Base-by-base conservation (phyloP, 1,140 invertebrate species). In the Drosophila ambigua region DNA sequence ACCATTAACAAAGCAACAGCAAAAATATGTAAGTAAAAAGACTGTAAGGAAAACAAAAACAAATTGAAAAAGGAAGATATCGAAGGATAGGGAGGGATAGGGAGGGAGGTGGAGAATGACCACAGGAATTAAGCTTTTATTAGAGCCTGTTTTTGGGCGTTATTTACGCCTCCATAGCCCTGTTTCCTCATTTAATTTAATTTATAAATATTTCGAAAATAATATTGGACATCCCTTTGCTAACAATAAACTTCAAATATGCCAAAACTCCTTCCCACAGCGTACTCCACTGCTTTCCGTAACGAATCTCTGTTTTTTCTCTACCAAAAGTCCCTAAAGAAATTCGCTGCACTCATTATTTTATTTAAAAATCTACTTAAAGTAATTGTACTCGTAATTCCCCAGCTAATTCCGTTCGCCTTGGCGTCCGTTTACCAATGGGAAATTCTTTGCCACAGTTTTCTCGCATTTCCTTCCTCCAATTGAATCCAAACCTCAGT, bases 11-110 rank as follows among this genome's bases (percentile, higher is more conserved):
- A 43, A 68, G 45, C 41, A 53, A 75, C 24, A 49, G 7, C 31
- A 54, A 53, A 31, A 59, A 49, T 6, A 60, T 51, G 31, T 24
- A 45, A 23, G 9, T 20, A 15, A 50, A 48, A 58, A 20, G 13
- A 39, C 31, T 28, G 5, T 28, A 35, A 46, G 49, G 28, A 24
- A 57, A 41, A 35, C 35, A 52, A 51, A 69, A 69, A 58, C 66
- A 76, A 79, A 68, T 77, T 48, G 16, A 68, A 77, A 75, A 81
- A 77, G 73, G 82, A 87, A 87, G 63, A 82, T 63, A 69, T 52
- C 78, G 75, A 87, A 87, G 82, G 82, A 88, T 75, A 87, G 63
- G 43, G 31, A 35, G 3, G 82, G 82, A 88, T 75, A 87, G 63
- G 43, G 31, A 35, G 3, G 0, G 31, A 4, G 9, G 3, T 24